Evolutionary conservation across 2,113 vertebrate species (phyloP).

Genomic region (Casuarius casuarius): DNA sequence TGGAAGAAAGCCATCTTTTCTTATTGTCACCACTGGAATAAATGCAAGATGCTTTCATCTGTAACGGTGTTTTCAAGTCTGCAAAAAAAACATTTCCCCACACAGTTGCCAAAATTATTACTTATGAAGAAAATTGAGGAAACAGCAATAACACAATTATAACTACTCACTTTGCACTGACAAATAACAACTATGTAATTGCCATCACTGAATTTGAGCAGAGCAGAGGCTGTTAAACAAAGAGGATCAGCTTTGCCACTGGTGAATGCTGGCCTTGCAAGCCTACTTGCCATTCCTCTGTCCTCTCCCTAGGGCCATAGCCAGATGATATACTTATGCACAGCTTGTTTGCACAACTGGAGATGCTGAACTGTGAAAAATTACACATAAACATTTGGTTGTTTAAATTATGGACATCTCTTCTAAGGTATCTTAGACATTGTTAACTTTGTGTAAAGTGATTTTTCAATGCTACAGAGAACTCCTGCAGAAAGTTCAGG

Average conservation of each 20-base stretch:
- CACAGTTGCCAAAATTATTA: not conserved
- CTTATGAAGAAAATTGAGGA: not conserved
- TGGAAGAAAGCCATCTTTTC: slow-evolving; percentile 30
- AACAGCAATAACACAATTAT: not conserved
- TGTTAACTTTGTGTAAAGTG: not conserved
- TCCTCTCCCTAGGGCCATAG: not conserved
- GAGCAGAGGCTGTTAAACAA: not conserved
- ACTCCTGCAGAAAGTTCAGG: not conserved
- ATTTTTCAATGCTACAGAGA: not conserved
- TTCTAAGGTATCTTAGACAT: not conserved
- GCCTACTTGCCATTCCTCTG: not conserved
- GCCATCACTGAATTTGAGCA: not conserved
- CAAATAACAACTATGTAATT: not conserved
- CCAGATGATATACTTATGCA: not conserved
- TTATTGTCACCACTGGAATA: not conserved
- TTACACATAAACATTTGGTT: not conserved
- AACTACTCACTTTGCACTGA: not conserved
- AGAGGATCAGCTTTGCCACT: fast-evolving
- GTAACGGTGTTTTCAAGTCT: not conserved
- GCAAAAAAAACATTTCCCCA: not conserved
- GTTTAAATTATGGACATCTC: not conserved
- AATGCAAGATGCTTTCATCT: slow-evolving; percentile 22
- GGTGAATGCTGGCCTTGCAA: not conserved
- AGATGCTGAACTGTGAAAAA: slow-evolving; percentile 15
- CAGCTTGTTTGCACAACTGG: slow-evolving; percentile 1